Evolutionary conservation across 2,888 invertebrate genomes (phyloP).

Genomic region (Limenitis camilla): DNA sequence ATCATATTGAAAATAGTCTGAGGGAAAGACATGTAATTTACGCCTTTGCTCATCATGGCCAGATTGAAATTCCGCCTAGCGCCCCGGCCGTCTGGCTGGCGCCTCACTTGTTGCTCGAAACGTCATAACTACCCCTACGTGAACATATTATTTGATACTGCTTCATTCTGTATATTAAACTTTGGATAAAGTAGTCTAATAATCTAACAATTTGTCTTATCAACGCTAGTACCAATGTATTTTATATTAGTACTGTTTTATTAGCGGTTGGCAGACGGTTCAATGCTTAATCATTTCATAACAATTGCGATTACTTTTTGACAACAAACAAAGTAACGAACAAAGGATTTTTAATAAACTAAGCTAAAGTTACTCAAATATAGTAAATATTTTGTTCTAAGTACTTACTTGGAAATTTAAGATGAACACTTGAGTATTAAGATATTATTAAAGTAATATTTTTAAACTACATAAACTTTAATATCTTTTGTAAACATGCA

Average conservation of each 20-base stretch:
- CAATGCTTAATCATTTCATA: too few species aligned
- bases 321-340: too few species aligned
- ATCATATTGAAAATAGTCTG: constrained; percentile 20
- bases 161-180: constrained; percentile 31
- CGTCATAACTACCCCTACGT: constrained; percentile 64
- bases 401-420: too few species aligned
- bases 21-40: constrained; percentile 57
- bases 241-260: constrained; percentile 3
- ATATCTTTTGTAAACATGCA: too few species aligned
- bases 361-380: too few species aligned
- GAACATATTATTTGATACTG: constrained; percentile 50
- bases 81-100: constrained; percentile 53
- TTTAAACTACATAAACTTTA: too few species aligned
- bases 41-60: constrained; percentile 62
- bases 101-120: constrained; percentile 66
- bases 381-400: too few species aligned
- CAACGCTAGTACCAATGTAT: constrained; percentile 1
- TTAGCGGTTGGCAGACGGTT: not conserved
- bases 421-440: too few species aligned
- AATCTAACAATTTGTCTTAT: constrained; percentile 16
- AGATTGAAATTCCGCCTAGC: constrained; percentile 68
- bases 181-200: constrained; percentile 6
- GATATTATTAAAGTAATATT: too few species aligned
- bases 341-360: too few species aligned
- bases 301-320: too few species aligned